Evolutionary conservation across 1,140 invertebrate genomes (phyloP).

Genomic region (Lethrus apterus): DNA sequence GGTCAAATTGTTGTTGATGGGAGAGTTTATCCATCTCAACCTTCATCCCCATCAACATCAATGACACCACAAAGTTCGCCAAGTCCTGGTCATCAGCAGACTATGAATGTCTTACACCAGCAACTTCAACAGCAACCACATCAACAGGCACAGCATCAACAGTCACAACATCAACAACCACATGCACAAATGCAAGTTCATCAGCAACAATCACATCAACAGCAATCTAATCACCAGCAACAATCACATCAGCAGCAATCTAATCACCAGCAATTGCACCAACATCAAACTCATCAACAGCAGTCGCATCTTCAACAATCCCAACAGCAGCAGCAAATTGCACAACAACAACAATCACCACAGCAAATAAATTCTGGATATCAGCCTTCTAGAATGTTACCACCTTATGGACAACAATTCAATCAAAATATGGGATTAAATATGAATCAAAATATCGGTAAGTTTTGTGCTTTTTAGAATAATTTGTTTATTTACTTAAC

Average conservation of each 20-base stretch:
- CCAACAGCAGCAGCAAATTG: constrained; percentile 15
- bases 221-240: constrained; percentile 24
- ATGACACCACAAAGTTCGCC: constrained; percentile 40
- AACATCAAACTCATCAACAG: too few species aligned
- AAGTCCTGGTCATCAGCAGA: constrained; percentile 38
- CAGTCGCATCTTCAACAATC: constrained; percentile 24
- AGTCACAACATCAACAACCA: constrained; percentile 34
- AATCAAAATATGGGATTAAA: constrained; percentile 22
- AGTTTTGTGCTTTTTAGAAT: neutral
- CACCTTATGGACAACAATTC: constrained; percentile 22
- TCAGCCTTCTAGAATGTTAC: constrained; percentile 26
- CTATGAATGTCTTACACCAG: constrained; percentile 33
- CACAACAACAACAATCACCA: constrained; percentile 22
- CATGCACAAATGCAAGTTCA: constrained; percentile 24
- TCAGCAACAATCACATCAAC: constrained; percentile 26
- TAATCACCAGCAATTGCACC: constrained; percentile 21
- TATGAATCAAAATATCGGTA: constrained; percentile 19
- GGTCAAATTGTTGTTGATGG: constrained; percentile 73
- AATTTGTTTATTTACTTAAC: neutral
- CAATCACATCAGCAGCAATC: constrained; percentile 24
- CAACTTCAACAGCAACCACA: constrained; percentile 34
- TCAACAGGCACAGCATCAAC: constrained; percentile 41
- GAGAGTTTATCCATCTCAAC: constrained; percentile 49
- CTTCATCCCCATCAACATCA: constrained; percentile 42
- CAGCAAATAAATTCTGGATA: constrained; percentile 6